Evolutionary conservation across 2,113 vertebrate genomes (phyloP), one percentile per base, ranked within the genome.

Genomic region (Merops nubicus): DNA sequence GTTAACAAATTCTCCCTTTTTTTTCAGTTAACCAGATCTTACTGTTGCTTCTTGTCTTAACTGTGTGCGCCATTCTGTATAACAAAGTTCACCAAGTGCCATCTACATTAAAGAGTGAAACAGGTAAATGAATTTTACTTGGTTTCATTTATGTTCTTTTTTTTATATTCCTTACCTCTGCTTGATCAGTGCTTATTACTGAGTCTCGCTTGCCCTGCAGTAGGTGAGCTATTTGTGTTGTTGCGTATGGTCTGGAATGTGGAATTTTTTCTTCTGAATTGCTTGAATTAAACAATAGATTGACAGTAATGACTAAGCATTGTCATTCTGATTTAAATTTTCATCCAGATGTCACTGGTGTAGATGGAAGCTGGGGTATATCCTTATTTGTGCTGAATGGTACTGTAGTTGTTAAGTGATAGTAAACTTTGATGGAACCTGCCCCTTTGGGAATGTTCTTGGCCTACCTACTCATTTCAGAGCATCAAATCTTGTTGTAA

Each of bases 1-100:
- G 14, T 63, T 76, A 83, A 96, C 31, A 8, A 16, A 9, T 57
- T 95, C n/a, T 95, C 12, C 8, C 83, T 79, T 94, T 89, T 81
- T 7, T 98, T 98, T 91, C 96, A 98, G 98, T 98, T 95, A 99
- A 99, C 88, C 98, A 98, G 75, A 94, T 99, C 81, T 97, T 99
- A 82, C 95, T 99, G 67, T 95, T 98, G 82, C 97, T 99, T 88
- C 98, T 99, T 93, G 84, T 99, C 54, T 95, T 99, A 96, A 98
- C 99, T 57, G 82, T 98, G 59, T 98, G 98, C 4, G 96, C 98
- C 85, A 98, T 99, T 74, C 98, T 99, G 43, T 99, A 99, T 92
- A 99, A 98, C 79, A 98, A 98, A 87, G 97, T 99, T 85, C 98
- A 98, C 80, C 98, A 98, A 91, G 85, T 29, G 9, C 90, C 96